Evolutionary conservation across 2,113 vertebrate species (phyloP).

Genomic region (Oryzias melastigma): DNA sequence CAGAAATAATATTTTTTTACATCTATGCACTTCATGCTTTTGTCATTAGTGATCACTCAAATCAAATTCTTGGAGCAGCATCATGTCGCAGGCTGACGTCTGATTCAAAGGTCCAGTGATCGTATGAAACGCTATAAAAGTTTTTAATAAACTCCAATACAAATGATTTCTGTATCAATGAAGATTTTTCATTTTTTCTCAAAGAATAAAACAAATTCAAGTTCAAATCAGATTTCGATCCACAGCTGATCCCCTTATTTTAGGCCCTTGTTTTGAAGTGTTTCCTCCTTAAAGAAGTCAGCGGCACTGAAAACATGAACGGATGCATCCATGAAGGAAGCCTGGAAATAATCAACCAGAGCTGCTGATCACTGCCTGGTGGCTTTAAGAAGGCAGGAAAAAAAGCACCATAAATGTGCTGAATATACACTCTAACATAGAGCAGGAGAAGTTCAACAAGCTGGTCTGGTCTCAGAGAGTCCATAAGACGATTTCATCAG

Average conservation of each 20-base stretch:
- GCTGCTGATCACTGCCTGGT: constrained; percentile 22
- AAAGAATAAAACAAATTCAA: constrained; percentile 18
- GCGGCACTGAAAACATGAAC: constrained; percentile 5
- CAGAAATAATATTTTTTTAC: constrained; percentile 27
- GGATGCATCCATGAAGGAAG: background rate
- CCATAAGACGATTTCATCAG: constrained; percentile 36
- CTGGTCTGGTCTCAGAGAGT: constrained; percentile 67
- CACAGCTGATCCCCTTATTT: background rate
- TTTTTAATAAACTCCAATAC: constrained; percentile 33
- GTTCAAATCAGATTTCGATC: constrained; percentile 16
- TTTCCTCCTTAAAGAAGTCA: constrained; percentile 18
- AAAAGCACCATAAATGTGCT: constrained; percentile 89
- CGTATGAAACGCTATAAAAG: constrained; percentile 6
- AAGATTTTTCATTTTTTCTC: background rate
- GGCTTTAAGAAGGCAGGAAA: constrained; percentile 32
- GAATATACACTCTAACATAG: constrained; percentile 97
- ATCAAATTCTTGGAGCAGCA: constrained; percentile 38
- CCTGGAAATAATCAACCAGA: background rate
- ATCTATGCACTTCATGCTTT: constrained; percentile 25
- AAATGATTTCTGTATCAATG: constrained; percentile 14
- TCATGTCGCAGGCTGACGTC: constrained; percentile 7
- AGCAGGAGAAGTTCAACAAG: constrained; percentile 83
- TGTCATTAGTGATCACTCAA: constrained; percentile 11
- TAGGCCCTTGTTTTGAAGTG: constrained; percentile 1
- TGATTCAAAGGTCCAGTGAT: constrained; percentile 31